Evolutionary conservation across 2,888 invertebrate species (phyloP).

Genomic region (Torymus auratus): DNA sequence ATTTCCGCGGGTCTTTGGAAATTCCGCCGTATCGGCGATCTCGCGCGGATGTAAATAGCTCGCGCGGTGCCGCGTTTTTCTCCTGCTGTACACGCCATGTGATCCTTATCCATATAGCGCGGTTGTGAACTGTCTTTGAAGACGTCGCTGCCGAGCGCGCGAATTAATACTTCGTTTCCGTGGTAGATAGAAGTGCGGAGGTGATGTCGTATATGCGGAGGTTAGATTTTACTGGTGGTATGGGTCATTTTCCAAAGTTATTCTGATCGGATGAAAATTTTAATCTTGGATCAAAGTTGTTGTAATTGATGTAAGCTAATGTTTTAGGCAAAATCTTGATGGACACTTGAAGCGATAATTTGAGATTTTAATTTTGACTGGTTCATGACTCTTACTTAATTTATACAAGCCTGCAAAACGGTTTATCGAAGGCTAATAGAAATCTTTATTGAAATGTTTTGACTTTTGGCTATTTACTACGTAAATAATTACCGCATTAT

Average conservation of each 20-base stretch:
- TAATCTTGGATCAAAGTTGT: no score
- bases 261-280: no score
- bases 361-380: background rate
- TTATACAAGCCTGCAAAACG: no score
- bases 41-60: constrained; percentile 42
- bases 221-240: no score
- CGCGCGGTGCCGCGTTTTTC: constrained; percentile 18
- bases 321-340: constrained; percentile 10
- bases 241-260: no score
- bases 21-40: constrained; percentile 24
- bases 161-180: constrained; percentile 26
- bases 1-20: constrained; percentile 37
- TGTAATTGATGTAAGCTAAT: background rate
- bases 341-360: background rate
- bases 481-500: no score
- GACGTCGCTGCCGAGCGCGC: background rate
- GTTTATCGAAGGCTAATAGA: no score
- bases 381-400: no score
- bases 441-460: no score
- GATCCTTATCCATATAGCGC: background rate
- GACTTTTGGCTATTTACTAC: no score
- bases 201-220: no score
- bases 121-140: constrained; percentile 7
- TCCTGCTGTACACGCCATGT: background rate
- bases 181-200: no score